phyloP scores from a whole-genome alignment of 2,797 vertebrate genomes.

The Melanotaenia boesemani region DNA sequence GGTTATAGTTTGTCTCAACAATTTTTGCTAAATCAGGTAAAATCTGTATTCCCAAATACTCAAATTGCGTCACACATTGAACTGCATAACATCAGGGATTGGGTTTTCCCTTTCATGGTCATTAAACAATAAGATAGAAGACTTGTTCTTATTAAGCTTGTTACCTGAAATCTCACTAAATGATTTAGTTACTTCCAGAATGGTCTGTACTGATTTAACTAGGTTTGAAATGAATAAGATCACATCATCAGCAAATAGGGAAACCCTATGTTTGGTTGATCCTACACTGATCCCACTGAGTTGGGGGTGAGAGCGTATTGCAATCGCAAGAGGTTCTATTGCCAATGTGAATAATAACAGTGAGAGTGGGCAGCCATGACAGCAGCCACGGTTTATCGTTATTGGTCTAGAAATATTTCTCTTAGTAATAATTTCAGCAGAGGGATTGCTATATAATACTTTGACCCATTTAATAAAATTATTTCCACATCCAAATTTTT shows the following conservation, averaged over 20 bases:
- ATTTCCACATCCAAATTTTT: not conserved
- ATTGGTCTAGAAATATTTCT: not conserved
- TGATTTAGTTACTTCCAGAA: not conserved
- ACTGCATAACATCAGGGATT: not conserved
- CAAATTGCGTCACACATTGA: too few species aligned
- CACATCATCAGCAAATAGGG: not conserved
- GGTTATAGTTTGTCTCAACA: too few species aligned
- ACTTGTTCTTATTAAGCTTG: not conserved
- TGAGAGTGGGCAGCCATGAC: not conserved
- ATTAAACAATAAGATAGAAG: not conserved
- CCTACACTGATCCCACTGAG: not conserved
- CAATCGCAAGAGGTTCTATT: not conserved
- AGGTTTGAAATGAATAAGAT: not conserved
- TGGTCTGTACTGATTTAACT: not conserved
- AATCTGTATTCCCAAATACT: not conserved
- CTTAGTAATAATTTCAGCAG: not conserved
- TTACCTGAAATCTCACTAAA: not conserved
- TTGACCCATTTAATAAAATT: conserved; percentile 3
- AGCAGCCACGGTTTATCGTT: not conserved
- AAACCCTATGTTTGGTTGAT: not conserved
- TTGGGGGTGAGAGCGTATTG: not conserved
- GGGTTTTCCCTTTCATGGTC: not conserved
- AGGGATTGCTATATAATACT: not conserved
- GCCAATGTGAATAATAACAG: not conserved
- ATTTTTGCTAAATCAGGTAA: too few species aligned